Conservation (phyloP, 2,888 invertebrate genomes). For the Apamea anceps region DNA sequence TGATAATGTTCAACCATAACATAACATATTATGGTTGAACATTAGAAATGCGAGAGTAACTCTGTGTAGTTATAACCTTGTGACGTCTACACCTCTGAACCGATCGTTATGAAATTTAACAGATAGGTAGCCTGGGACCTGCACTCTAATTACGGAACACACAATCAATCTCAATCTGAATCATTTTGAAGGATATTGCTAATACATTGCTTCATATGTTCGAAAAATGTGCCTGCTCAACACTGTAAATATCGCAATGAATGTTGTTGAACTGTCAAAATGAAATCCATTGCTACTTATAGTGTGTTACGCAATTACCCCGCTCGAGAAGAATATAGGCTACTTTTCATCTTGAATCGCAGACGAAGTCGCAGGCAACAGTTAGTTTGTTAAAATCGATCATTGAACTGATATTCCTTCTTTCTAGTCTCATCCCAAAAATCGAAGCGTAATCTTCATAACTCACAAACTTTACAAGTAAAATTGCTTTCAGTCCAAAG, state of each 20-base stretch:
- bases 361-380: neutral
- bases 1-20: no score
- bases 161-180: no score
- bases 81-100: neutral
- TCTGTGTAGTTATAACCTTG: neutral
- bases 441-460: conserved; percentile 45
- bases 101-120: neutral
- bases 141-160: no score
- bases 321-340: no score
- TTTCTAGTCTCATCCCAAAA: conserved; percentile 10
- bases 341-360: neutral
- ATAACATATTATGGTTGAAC: no score
- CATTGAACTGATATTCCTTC: neutral
- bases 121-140: neutral
- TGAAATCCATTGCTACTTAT: no score
- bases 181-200: no score
- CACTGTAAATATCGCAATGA: no score
- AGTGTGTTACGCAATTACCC: no score
- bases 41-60: neutral
- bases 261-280: no score
- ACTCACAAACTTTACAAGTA: conserved; percentile 49
- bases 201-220: no score
- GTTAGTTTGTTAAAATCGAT: neutral
- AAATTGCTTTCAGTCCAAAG: conserved; percentile 51
- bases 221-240: no score